Conservation (phyloP, 2,113 vertebrate species). For the Thunnus maccoyii region DNA sequence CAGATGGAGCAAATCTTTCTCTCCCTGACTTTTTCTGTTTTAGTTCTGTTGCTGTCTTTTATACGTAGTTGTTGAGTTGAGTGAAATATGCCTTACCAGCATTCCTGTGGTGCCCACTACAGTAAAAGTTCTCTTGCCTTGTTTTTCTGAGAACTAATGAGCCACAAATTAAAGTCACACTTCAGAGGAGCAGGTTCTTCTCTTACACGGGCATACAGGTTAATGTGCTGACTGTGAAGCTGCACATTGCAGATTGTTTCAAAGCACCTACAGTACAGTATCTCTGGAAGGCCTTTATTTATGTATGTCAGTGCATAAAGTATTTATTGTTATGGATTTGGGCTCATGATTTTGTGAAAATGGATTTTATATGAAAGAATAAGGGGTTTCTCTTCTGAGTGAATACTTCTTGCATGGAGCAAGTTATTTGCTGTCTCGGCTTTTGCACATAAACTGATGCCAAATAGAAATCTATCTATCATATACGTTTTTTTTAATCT, state of each 20-base stretch:
- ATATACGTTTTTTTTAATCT: not conserved
- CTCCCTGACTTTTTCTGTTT: conserved; percentile 3
- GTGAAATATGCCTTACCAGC: conserved; percentile 13
- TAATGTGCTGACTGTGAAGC: conserved; percentile 60
- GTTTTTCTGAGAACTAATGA: conserved; percentile 40
- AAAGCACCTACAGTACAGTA: conserved; percentile 17
- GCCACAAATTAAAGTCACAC: conserved; percentile 41
- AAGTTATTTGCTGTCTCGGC: conserved; percentile 28
- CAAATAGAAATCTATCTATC: conserved; percentile 9
- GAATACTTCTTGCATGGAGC: not conserved
- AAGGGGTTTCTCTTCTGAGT: not conserved
- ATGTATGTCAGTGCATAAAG: conserved; percentile 57
- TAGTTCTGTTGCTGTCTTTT: too few species aligned
- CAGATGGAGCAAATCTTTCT: not conserved
- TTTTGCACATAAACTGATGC: conserved; percentile 55
- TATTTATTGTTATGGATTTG: conserved; percentile 74
- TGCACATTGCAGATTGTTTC: conserved; percentile 30
- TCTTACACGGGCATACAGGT: conserved; percentile 25
- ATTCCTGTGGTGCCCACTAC: conserved; percentile 25
- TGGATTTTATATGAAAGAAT: conserved; percentile 26
- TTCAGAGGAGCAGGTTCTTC: conserved; percentile 78
- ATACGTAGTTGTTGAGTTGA: not conserved
- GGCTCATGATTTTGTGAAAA: conserved; percentile 39
- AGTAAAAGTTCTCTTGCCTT: conserved; percentile 8
- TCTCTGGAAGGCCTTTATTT: conserved; percentile 66